Evolutionary conservation across 2,888 invertebrate species (phyloP).

Genomic region (Acanthosoma haemorrhoidale): DNA sequence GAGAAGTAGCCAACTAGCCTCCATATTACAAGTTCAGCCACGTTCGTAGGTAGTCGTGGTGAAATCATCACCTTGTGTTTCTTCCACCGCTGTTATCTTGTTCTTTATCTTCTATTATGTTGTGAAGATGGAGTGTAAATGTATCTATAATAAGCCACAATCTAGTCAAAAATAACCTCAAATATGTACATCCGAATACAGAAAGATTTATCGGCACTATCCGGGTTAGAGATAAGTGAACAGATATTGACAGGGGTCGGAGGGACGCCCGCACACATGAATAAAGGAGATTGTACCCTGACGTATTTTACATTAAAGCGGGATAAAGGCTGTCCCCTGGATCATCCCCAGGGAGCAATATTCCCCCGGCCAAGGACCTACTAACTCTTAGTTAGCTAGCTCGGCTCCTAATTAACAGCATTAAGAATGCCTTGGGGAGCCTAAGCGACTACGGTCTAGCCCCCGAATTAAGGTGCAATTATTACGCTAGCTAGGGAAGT

Average conservation of each 20-base stretch:
- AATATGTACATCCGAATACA: no score
- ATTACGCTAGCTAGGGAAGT: no score
- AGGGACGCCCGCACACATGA: neutral
- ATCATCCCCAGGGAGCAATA: neutral
- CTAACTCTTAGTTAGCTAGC: neutral
- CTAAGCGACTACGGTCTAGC: neutral
- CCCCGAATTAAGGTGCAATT: no score
- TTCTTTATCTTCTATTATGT: no score
- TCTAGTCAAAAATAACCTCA: no score
- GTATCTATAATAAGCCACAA: no score
- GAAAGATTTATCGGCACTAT: neutral
- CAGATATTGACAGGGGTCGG: neutral
- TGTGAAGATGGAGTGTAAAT: no score
- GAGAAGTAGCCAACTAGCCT: no score
- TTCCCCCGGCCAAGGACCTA: neutral
- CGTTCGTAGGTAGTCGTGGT: no score
- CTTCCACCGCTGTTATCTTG: no score
- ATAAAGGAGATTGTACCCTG: neutral
- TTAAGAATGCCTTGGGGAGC: neutral
- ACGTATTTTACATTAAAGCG: constrained; percentile 24
- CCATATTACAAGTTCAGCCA: no score
- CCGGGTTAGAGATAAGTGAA: neutral
- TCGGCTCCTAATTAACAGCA: neutral
- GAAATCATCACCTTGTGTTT: no score
- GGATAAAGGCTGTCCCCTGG: constrained; percentile 13